Evolutionary conservation across 1,140 invertebrate species (phyloP), one percentile per base, ranked within the genome.

Genomic region (Protaetia brevitarsis): DNA sequence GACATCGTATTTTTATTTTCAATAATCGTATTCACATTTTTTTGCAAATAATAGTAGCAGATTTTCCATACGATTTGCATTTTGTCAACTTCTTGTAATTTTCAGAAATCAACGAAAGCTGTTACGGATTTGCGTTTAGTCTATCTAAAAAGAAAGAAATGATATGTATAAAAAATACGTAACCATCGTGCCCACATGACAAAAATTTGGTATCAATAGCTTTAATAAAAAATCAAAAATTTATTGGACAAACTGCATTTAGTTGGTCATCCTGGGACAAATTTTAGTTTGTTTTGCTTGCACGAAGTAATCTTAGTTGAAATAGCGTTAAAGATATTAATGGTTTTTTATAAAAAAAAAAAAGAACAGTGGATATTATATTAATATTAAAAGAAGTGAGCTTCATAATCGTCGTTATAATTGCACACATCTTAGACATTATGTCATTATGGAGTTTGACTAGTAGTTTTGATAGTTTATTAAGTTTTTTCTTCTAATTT

Each of bases 381-480:
- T n/a, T n/a, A n/a, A n/a, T n/a, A n/a, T n/a, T n/a, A n/a, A n/a
- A n/a, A n/a, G n/a, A n/a, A n/a, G n/a, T n/a, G n/a, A n/a, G n/a
- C n/a, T n/a, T n/a, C n/a, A n/a, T n/a, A n/a, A n/a, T n/a, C n/a
- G n/a, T n/a, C n/a, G n/a, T n/a, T n/a, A n/a, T n/a, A n/a, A n/a
- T n/a, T n/a, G n/a, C n/a, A n/a, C n/a, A n/a, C n/a, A n/a, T n/a
- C n/a, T n/a, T n/a, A n/a, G n/a, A n/a, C n/a, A n/a, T n/a, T 3
- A 58, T 26, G 28, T 26, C 61, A 41, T 6, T 41, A 41, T 41
- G 30, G n/a, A 61, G 59, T 61, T 61, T 19, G 3, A 31, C 19
- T 61, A 31, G 21, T 30, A 61, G 19, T 30, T 61, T 61, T 61
- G 59, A 61, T 31, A 61, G 59, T 19, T 30, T 61, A 27, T 61